Evolutionary conservation across 1,140 invertebrate species (phyloP), one percentile per base, ranked within the genome.

Genomic region (Galendromus occidentalis): DNA sequence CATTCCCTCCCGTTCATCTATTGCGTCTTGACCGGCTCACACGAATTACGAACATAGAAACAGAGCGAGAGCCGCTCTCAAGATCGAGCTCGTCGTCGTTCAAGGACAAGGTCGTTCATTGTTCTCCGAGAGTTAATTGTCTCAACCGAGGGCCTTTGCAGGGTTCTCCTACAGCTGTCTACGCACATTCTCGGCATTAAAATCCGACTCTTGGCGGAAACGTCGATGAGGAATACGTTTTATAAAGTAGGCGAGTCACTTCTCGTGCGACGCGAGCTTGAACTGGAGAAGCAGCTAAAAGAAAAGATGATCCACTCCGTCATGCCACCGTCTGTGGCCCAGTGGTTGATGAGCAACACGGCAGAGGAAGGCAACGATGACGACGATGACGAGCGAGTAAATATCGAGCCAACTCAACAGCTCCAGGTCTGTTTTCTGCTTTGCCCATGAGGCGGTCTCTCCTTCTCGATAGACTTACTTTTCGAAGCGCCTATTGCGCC

Each of bases 231-330:
- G 20, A 91, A 90, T 65, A 95, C 91, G 6, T 96, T 96, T 77
- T 90, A 94, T 84, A 94, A 94, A 79, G 88, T 96, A 51, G 90
- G 91, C 0, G 90, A 95, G 73, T 92, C 90, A 67, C 74, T 91
- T 17, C 74, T 91, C 65, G 90, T 92, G 1, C 78, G 88, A 25
- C 80, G 85, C 51, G 89, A 95, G 71, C 75, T 96, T 33, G 87
- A 93, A 75, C 83, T 88, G 77, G 92, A 97, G 73, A 94, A 92
- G 69, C 85, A 89, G 69, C 77, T 95, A 5, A 95, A 94, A 74
- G 91, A 95, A 73, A 91, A 93, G 74, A 95, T 95, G 90, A 95
- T 96, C 72, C 87, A 91, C 73, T 94, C 89, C 2, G 86, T 97
- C 29, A 97, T 95, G 91, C 91, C 91, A 9, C 86, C 86, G 1